Conservation (phyloP, 2,113 vertebrate genomes). For the Agelaius tricolor region DNA sequence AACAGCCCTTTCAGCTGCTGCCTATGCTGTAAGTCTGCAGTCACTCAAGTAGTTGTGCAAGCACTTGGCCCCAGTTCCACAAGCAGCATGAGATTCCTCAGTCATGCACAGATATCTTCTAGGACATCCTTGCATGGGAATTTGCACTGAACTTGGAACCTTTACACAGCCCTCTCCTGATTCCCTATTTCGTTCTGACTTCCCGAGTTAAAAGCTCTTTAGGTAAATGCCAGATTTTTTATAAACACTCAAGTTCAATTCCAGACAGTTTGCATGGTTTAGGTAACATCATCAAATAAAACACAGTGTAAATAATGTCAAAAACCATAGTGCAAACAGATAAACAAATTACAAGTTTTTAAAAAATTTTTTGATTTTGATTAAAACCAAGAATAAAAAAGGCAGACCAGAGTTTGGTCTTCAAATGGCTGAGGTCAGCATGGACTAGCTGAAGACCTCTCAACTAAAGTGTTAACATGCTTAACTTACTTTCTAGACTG, state of each 20-base stretch:
- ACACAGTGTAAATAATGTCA: not conserved
- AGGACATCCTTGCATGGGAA: not conserved
- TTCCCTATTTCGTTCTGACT: not conserved
- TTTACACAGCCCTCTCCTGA: not conserved
- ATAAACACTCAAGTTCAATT: not conserved
- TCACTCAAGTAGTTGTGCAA: no score
- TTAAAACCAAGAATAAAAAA: not conserved
- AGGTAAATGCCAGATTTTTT: not conserved
- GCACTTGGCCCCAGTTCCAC: no score
- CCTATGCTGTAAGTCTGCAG: no score
- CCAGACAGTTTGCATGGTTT: not conserved
- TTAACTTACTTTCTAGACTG: not conserved
- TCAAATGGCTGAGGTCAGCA: not conserved
- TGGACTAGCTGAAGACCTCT: not conserved
- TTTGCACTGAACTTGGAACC: not conserved
- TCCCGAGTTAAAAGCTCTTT: not conserved
- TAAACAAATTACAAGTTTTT: not conserved
- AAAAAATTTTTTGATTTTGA: not conserved
- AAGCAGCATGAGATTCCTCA: no score
- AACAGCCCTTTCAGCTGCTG: no score
- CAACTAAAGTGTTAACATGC: not conserved
- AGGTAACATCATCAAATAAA: not conserved
- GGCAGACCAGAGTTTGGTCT: not conserved
- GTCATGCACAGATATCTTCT: not conserved
- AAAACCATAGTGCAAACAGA: not conserved